Conservation (phyloP, 2,113 vertebrate genomes). For the Nipponia nippon region DNA sequence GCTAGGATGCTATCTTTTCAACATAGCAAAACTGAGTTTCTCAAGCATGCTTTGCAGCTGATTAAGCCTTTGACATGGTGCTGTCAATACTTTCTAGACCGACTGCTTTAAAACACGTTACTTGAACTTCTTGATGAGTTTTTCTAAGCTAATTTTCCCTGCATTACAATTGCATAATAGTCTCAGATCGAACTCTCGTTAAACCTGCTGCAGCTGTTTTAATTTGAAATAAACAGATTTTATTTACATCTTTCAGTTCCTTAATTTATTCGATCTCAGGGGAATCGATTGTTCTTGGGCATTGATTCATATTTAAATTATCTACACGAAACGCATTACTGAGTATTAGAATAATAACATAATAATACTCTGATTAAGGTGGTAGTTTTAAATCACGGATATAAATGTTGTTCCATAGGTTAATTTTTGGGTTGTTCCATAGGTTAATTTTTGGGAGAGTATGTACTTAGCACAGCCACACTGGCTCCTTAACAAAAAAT, state of each 20-base stretch:
- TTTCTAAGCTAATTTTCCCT: not conserved
- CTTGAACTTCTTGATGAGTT: not conserved
- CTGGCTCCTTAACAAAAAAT: not conserved
- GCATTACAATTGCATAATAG: not conserved
- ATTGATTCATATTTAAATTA: not conserved
- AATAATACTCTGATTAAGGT: not conserved
- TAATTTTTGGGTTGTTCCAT: not conserved
- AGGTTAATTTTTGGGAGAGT: not conserved
- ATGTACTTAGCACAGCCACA: not conserved
- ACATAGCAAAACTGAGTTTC: not conserved
- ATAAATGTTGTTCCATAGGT: not conserved
- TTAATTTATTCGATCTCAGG: not conserved
- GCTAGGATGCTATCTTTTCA: not conserved
- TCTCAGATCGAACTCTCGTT: not conserved
- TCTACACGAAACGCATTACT: not conserved
- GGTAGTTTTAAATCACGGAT: not conserved
- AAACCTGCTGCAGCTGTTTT: not conserved
- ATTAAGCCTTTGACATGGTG: not conserved
- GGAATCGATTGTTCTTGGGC: not conserved
- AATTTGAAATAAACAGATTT: not conserved
- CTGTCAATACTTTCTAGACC: not conserved
- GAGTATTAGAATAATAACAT: not conserved
- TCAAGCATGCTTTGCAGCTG: not conserved
- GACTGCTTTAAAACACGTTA: not conserved
- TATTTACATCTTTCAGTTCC: not conserved